Evolutionary conservation across 1,140 invertebrate genomes (phyloP), one percentile per base, ranked within the genome.

Genomic region (Bombus impatiens): DNA sequence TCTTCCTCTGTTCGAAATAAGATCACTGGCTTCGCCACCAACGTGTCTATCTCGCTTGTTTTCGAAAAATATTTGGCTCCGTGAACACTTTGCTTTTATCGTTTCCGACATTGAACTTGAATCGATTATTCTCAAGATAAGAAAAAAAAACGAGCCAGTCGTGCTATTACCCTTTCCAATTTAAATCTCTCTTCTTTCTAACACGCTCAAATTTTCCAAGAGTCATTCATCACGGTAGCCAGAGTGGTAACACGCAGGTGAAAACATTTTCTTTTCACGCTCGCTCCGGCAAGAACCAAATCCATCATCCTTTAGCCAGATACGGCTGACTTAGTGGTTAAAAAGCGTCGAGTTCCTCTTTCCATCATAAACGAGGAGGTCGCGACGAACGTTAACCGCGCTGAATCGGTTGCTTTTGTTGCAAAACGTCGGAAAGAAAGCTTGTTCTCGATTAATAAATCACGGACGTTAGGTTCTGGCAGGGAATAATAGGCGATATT

Each of bases 391-490:
- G 47, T 62, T n/a, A n/a, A 62, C n/a, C 32, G 15, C 65, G 59
- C 32, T 67, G 15, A 8, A 35, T 67, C 65, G 65, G 65, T 67
- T n/a, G 15, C 28, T 67, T 76, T 76, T 32, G 76, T 82, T 82
- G 70, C 71, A 57, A 84, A 84, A 78, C 32, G 22, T n/a, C 15
- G 47, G 37, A 18, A 78, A 74, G 70, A 75, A 65, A 65, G 47
- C 78, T 15, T 8, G 80, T 59, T 40, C n/a, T 47, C 84, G 84
- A 70, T 62, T 76, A 86, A 76, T 86, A 76, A 76, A 83, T 83
- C 80, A 83, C 65, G 15, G 80, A 70, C 44, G 47, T 37, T n/a
- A 28, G 35, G 71, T 25, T 53, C 18, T 57, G 59, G 28, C n/a
- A 25, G 37, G 25, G 71, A 70, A 75, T 81, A 68, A 70, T 83